A percentile compares a stretch with the other conserved stretches of the same genome.
phyloP scores from a whole-genome alignment of 2,797 vertebrate species.

The Eupleurogrammus muticus region DNA sequence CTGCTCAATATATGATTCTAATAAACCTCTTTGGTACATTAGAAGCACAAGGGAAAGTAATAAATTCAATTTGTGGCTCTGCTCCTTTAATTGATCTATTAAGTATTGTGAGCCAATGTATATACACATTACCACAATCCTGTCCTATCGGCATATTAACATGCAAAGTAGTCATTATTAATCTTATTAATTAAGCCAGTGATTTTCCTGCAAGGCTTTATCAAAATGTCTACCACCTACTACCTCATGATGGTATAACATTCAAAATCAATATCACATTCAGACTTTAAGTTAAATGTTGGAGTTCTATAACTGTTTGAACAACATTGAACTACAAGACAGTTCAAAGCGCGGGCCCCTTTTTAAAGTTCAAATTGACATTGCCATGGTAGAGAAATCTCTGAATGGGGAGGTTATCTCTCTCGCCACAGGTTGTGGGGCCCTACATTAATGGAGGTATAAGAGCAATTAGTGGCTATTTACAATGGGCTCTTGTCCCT shows the following conservation, averaged over 20 bases:
- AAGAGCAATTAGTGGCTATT: slow-evolving; percentile 67
- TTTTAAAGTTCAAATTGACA: slow-evolving; percentile 34
- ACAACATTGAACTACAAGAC: slow-evolving; percentile 4
- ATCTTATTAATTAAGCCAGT: neutral
- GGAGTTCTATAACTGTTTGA: neutral
- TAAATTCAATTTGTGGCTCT: too few relatives aligned
- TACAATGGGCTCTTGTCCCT: slow-evolving; percentile 60
- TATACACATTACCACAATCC: too few relatives aligned
- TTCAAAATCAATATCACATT: neutral
- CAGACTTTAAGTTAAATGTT: neutral
- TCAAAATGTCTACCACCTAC: neutral
- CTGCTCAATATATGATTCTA: neutral
- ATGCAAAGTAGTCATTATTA: neutral
- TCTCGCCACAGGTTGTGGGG: slow-evolving; percentile 67
- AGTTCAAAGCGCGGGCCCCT: slow-evolving; percentile 3
- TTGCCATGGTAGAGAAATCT: slow-evolving; percentile 33
- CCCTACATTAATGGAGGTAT: slow-evolving; percentile 45
- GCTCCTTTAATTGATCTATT: too few relatives aligned
- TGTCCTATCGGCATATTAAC: neutral
- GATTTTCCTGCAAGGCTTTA: neutral
- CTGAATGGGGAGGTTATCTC: slow-evolving; percentile 81
- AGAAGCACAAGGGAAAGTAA: neutral
- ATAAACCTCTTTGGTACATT: neutral
- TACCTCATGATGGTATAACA: neutral
- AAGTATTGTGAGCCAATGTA: too few relatives aligned